Evolutionary conservation across 2,888 invertebrate species (phyloP), one percentile per base, ranked within the genome.

Genomic region (Stenurella melanura): DNA sequence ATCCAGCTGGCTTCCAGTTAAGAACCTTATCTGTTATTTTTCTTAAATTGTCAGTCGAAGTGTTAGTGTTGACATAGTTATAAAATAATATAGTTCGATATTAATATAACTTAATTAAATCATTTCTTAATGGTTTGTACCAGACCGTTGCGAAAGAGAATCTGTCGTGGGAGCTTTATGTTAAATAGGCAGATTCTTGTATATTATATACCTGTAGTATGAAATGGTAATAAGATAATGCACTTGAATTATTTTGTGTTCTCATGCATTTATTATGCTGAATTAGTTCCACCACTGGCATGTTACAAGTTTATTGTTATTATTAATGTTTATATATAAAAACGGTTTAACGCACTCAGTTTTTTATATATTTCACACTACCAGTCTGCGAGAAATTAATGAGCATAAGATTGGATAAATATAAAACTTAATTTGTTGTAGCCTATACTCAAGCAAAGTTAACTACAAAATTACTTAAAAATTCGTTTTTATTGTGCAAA

Each of bases 171-270:
- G 75, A 76, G 71, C 58, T 67, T 61, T 76, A 72, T 76, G 72
- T 67, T 76, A 76, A 72, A 67, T 56, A 67, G 68, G 67, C 75
- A 42, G 50, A 42, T 64, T 64, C 64, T 64, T 64, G 1, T 64
- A 64, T 26, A 26, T 26, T 26, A 30, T 42, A 64, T 42, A 60
- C 71, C 60, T 50, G 7, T 76, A 26, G 75, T 72, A 76, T 61
- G 75, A 71, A 67, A 76, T 76, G 75, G 75, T 76, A 76, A 76
- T 76, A 67, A 61, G 75, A 76, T 76, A 72, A 76, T 69, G 67
- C 18, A 75, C 50, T 58, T 58, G 70, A 76, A 76, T 73, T 76
- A 76, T 70, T 73, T 76, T 72, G 73, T 70, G 69, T 66, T 73
- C 69, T 76, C 76, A 73, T 73, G 76, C 76, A 76, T 76, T 70